A percentile compares a stretch with the other conserved stretches of the same genome.
Evolutionary conservation across 2,113 vertebrate species (phyloP).

Genomic region (Anser brachyrhynchus): DNA sequence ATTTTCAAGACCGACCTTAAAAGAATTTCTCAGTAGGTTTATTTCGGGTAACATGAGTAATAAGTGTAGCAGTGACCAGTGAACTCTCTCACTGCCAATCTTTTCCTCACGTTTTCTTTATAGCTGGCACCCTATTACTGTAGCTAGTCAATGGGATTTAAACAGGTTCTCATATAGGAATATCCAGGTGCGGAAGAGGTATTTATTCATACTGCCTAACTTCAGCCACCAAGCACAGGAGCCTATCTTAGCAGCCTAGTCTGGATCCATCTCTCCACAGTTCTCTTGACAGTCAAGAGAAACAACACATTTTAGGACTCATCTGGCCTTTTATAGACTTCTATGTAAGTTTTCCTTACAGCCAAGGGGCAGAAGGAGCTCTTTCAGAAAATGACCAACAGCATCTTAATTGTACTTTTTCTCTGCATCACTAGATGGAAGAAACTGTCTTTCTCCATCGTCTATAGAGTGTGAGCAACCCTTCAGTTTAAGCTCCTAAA

Average conservation of each 20-base stretch:
- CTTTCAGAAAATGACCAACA: not conserved
- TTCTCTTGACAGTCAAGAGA: not conserved
- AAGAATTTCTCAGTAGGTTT: not conserved
- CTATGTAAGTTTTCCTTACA: not conserved
- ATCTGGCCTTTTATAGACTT: not conserved
- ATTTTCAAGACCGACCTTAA: not conserved
- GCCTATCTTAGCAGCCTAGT: not conserved
- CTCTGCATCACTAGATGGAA: not conserved
- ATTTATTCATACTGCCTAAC: not conserved
- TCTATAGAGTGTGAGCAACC: not conserved
- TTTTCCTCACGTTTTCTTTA: not conserved
- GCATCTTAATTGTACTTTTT: not conserved
- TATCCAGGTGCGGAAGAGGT: not conserved
- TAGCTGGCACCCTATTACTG: not conserved
- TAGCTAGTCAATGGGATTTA: not conserved
- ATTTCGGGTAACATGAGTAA: not conserved
- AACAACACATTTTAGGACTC: not conserved
- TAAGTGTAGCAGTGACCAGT: not conserved
- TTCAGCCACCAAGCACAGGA: not conserved
- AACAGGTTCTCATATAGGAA: not conserved
- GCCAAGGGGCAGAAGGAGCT: not conserved
- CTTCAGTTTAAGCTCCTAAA: not conserved
- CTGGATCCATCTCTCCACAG: not conserved
- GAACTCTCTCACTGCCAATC: not conserved
- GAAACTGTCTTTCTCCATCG: not conserved